Conservation (phyloP, 2,888 invertebrate genomes). For the Melinaea menophilus region DNA sequence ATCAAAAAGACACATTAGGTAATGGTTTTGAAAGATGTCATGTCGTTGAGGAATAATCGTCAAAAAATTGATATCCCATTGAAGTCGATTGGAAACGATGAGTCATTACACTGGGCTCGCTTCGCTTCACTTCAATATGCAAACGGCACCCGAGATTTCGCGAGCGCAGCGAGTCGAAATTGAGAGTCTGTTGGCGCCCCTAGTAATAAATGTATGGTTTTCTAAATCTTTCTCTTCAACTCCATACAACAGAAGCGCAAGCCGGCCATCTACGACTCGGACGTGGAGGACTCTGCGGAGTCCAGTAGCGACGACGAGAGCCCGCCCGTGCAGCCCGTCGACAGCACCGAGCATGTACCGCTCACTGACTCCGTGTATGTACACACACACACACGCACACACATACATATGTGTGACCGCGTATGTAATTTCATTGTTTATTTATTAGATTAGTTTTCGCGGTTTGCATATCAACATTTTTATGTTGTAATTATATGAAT, state of each 20-base stretch:
- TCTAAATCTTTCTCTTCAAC: background rate
- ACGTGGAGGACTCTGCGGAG: conserved; percentile 88
- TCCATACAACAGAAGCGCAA: conserved; percentile 46
- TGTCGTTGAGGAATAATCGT: too few species aligned
- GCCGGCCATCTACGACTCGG: conserved; percentile 84
- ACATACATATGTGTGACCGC: background rate
- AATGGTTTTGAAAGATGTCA: too few species aligned
- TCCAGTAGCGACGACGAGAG: conserved; percentile 86
- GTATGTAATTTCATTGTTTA: too few species aligned
- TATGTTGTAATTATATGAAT: background rate
- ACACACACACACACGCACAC: background rate
- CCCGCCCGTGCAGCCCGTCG: conserved; percentile 60
- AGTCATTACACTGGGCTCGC: too few species aligned
- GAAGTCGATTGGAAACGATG: too few species aligned
- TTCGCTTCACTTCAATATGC: too few species aligned
- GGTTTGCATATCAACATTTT: too few species aligned
- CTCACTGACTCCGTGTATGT: conserved; percentile 46
- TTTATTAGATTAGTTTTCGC: background rate
- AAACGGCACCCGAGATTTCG: too few species aligned
- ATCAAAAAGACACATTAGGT: too few species aligned
- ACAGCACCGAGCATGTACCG: conserved; percentile 49
- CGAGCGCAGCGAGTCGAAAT: too few species aligned
- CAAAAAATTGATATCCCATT: too few species aligned
- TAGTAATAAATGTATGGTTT: background rate
- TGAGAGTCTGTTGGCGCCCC: background rate